These are phyloP conservation scores for Hystrix cristata DNA, from an alignment of 2,113 vertebrate species.

Conservation along the genomic window DNA sequence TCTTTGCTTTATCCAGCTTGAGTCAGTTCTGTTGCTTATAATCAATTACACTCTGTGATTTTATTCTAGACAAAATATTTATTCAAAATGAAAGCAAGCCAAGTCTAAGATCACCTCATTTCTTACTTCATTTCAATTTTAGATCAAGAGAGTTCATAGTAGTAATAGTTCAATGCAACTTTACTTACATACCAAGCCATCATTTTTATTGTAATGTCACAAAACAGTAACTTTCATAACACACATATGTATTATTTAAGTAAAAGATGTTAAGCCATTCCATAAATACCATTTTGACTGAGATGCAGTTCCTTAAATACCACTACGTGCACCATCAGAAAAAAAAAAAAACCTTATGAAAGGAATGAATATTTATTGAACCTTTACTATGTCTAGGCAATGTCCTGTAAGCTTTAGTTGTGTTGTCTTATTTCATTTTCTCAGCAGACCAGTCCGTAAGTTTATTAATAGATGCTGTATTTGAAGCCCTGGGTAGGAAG, in stretches of 20 bases:
- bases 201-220: background rate
- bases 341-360: background rate
- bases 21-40: background rate
- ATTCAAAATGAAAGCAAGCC: background rate
- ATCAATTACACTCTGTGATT: background rate
- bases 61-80: background rate
- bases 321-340: background rate
- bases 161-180: background rate
- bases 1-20: background rate
- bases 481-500: background rate
- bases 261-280: background rate
- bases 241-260: background rate
- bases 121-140: background rate
- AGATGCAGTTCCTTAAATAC: background rate
- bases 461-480: slow-evolving; percentile 55
- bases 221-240: background rate
- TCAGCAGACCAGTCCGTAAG: background rate
- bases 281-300: background rate
- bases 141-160: background rate
- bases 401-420: slow-evolving; percentile 16
- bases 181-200: background rate
- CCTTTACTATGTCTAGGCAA: background rate
- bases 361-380: slow-evolving; percentile 27
- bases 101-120: background rate
- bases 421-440: slow-evolving; percentile 57